These are phyloP conservation scores for Drosophila ercepeae DNA, from an alignment of 1,140 invertebrate genomes.

Conservation along the genomic window DNA sequence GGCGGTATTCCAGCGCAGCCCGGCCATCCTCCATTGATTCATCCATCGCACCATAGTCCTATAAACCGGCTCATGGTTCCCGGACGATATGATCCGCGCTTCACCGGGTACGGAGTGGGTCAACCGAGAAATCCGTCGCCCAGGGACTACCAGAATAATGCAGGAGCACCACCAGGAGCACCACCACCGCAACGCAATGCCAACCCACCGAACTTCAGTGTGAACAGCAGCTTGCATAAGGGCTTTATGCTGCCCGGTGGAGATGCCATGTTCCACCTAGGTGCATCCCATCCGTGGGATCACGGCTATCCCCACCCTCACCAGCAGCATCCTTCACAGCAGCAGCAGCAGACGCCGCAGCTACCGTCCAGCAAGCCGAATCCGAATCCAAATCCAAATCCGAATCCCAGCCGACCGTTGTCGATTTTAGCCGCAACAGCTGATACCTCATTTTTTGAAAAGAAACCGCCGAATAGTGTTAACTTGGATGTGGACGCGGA, in stretches of 20 bases:
- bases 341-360: conserved; percentile 48
- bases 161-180: conserved; percentile 4
- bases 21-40: conserved; percentile 35
- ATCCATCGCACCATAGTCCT: conserved; percentile 59
- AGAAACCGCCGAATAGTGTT: conserved; percentile 79
- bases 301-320: conserved; percentile 36
- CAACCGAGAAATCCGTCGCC: conserved; percentile 34
- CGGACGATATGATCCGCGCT: conserved; percentile 56
- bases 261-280: conserved; percentile 28
- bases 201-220: conserved; percentile 72
- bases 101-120: conserved; percentile 37
- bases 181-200: conserved; percentile 41
- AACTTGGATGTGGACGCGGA: conserved; percentile 54
- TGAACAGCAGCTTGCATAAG: conserved; percentile 41
- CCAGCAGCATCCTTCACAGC: conserved; percentile 33
- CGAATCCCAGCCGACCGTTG: conserved; percentile 59
- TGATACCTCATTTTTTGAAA: conserved; percentile 81
- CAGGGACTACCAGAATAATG: conserved; percentile 37
- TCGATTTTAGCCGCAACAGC: conserved; percentile 72
- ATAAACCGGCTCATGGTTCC: conserved; percentile 56
- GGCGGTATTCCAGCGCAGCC: conserved; percentile 28
- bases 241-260: conserved; percentile 28
- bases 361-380: conserved; percentile 72
- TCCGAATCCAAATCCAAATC: conserved; percentile 59
- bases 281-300: conserved; percentile 12